Evolutionary conservation across 37 sponge, comb jelly and placozoan species (phyloP).

Genomic region (Haliclona indistincta): DNA sequence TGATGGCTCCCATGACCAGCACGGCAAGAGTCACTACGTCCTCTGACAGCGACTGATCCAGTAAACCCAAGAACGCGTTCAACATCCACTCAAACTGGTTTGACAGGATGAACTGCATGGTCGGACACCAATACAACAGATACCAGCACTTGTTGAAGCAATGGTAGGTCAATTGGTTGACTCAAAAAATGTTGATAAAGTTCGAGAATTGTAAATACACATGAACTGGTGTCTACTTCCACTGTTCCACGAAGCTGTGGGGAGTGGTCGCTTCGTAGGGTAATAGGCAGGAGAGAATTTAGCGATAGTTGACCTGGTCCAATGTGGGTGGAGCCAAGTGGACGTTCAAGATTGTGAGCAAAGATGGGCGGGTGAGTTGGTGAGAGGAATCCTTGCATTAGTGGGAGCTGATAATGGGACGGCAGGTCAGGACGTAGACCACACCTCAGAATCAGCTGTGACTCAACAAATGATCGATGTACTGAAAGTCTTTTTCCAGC

Average conservation of each 20-base stretch:
- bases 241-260: not conserved
- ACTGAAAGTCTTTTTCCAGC: slow-evolving; percentile 33
- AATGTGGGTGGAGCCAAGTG: slow-evolving; percentile 10
- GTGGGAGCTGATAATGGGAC: slow-evolving; percentile 43
- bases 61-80: slow-evolving; percentile 32
- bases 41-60: slow-evolving; percentile 37
- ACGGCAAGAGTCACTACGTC: slow-evolving; percentile 29
- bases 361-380: slow-evolving; percentile 41
- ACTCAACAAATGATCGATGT: slow-evolving; percentile 26
- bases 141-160: slow-evolving; percentile 23
- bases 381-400: slow-evolving; percentile 18
- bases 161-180: slow-evolving; percentile 38
- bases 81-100: slow-evolving; percentile 81
- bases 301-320: slow-evolving; percentile 54
- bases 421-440: slow-evolving; percentile 24
- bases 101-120: slow-evolving; percentile 50
- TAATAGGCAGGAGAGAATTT: slow-evolving; percentile 56
- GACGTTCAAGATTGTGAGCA: slow-evolving; percentile 40
- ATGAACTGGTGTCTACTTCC: slow-evolving; percentile 62
- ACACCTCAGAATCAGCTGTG: slow-evolving; percentile 24
- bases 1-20: slow-evolving; percentile 44
- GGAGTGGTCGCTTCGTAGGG: slow-evolving; percentile 17
- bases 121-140: slow-evolving; percentile 53
- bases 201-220: slow-evolving; percentile 55
- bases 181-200: slow-evolving; percentile 59